Evolutionary conservation across 2,888 invertebrate species (phyloP), one percentile per base, ranked within the genome.

Genomic region (Arctia plantaginis): DNA sequence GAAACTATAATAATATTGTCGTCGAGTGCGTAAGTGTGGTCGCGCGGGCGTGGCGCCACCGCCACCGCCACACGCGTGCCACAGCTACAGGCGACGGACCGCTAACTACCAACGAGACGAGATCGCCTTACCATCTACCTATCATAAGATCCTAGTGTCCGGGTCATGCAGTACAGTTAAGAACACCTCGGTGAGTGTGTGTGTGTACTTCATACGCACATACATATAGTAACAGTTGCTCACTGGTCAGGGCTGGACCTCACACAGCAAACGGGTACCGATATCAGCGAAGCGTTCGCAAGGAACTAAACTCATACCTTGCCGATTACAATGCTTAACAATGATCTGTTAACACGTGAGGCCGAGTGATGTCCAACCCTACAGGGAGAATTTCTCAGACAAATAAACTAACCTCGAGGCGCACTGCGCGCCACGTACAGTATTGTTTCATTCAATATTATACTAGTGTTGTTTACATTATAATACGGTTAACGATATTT

Each of bases 121-220:
- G 67, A 30, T 66, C 67, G 27, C 23, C 66, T 68, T 27, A 47
- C 68, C 30, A 6, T 18, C 15, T 67, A 67, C 47, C n/a, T 66
- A 71, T 68, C 74, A 44, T 68, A 79, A 73, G 73, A 73, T 76
- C 62, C 70, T 74, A 72, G 44, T 62, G 35, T 72, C 62, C 75
- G 77, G 77, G 76, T 79, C 69, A 74, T 74, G 69, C 76, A 77
- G 73, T 73, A 74, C 72, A 73, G 62, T 39, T 79, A 78, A 74
- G 73, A 74, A 77, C 78, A 77, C 78, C 77, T 74, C 76, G 80
- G 78, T 76, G 78, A 70, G 70, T 66, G 65, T n/a, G 27, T 65
- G 47, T 71, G 35, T 65, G 35, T 59, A 41, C 66, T 27, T 27
- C 66, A 39, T 41, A 39, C 27, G 51, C 23, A 39, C n/a, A n/a